phyloP scores from a whole-genome alignment of 2,113 vertebrate genomes.

The Chinchilla lanigera region DNA sequence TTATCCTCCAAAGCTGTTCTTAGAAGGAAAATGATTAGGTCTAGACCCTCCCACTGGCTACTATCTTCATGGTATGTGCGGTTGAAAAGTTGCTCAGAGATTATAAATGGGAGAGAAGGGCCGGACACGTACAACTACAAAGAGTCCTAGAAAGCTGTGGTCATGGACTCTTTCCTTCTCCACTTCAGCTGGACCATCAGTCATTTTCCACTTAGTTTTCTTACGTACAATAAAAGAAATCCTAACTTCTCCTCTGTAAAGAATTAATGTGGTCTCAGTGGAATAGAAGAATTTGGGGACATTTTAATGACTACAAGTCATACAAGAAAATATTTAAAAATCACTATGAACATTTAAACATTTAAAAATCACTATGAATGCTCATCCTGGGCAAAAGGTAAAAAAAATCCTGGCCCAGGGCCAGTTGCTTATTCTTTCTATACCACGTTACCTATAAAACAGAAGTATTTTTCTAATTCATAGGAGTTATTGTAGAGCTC shows the following conservation, averaged over 20 bases:
- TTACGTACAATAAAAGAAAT: neutral
- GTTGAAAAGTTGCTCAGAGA: slow-evolving; percentile 3
- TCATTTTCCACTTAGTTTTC: slow-evolving; percentile 34
- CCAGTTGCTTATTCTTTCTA: neutral
- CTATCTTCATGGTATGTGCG: neutral
- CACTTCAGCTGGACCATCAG: neutral
- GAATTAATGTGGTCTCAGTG: neutral
- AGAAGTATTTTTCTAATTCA: neutral
- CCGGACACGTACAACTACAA: neutral
- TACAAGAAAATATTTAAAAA: neutral
- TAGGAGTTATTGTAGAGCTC: neutral
- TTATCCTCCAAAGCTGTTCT: slow-evolving; percentile 30
- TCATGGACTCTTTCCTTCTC: neutral
- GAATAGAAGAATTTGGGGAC: neutral
- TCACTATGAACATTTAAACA: neutral
- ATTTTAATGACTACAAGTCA: neutral
- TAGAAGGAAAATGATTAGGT: slow-evolving; percentile 20
- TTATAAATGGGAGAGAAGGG: neutral
- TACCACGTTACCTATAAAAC: neutral
- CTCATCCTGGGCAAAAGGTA: neutral
- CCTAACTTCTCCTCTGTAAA: neutral
- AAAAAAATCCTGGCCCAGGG: neutral
- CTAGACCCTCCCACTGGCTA: neutral
- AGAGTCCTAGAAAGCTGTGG: neutral
- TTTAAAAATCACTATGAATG: neutral